Evolutionary conservation across 1,140 invertebrate genomes (phyloP), one percentile per base, ranked within the genome.

Genomic region (Nasonia giraulti): DNA sequence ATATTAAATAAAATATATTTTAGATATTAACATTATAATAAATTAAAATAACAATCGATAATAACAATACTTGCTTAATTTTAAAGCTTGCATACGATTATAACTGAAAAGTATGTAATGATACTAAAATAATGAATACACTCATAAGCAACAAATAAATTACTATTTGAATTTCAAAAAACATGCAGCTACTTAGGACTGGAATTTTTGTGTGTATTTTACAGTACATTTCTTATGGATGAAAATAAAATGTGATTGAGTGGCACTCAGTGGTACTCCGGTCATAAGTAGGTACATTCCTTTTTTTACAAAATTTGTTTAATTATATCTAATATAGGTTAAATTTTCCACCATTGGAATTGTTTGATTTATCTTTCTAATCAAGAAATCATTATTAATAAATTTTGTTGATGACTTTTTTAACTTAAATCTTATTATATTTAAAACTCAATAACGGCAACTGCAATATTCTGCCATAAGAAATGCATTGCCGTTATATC

Each of bases 171-270:
- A 31, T 55, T 77, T 77, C 40, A 77, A 81, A 69, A 86, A 89
- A 87, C 91, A 92, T 92, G 92, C 92, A 91, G 88, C 91, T 92
- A 92, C 91, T 90, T 91, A 91, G 88, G 90, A 91, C 90, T 92
- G 89, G 90, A 91, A 90, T 88, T 84, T 82, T 89, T 77, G 33
- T 37, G 89, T 86, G 37, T 88, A 88, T 87, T 82, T 81, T 87
- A 90, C 86, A 88, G 86, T 92, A 92, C 92, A 92, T 92, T 92
- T 92, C 92, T 92, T 92, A 92, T 92, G 91, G 92, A 89, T 68
- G 17, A 80, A 84, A 1, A 66, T 68, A 33, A 83, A 5, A 84
- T n/a, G n/a, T n/a, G n/a, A n/a, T 78, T 87, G 10, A 47, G 23
- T 23, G 47, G 68, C 76, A 79, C 62, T 86, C 76, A 84, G 81